Percentiles rank a stretch among this genome's conserved stretches.
Evolutionary conservation across 2,888 invertebrate genomes (phyloP).

Genomic region (Byasa hedistus): DNA sequence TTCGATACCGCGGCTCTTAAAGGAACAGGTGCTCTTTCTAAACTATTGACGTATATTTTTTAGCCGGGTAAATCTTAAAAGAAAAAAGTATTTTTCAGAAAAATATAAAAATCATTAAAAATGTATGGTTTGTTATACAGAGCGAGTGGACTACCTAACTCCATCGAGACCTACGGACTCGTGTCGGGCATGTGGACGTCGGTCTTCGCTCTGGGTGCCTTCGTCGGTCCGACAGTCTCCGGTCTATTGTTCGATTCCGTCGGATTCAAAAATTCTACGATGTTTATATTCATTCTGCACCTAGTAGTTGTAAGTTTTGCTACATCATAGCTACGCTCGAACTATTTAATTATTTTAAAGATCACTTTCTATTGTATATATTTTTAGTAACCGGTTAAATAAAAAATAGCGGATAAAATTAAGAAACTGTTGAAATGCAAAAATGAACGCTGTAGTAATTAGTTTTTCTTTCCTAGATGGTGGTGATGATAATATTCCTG

Average conservation of each 20-base stretch:
- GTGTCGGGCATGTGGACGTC: slow-evolving; percentile 96
- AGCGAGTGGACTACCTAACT: slow-evolving; percentile 88
- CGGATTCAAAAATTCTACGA: slow-evolving; percentile 85
- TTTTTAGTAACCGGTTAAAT: too few relatives aligned
- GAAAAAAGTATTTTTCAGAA: too few relatives aligned
- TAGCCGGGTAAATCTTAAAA: too few relatives aligned
- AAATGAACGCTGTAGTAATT: neutral
- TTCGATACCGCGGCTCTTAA: too few relatives aligned
- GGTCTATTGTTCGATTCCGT: slow-evolving; percentile 87
- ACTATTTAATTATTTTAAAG: too few relatives aligned
- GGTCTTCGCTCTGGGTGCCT: slow-evolving; percentile 92
- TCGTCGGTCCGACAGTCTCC: slow-evolving; percentile 88
- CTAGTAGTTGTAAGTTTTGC: slow-evolving; percentile 81
- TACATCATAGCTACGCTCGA: neutral
- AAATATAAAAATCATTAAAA: neutral
- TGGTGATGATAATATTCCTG: slow-evolving; percentile 68
- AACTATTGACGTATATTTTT: too few relatives aligned
- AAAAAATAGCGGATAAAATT: too few relatives aligned
- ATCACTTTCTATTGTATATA: too few relatives aligned
- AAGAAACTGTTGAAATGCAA: too few relatives aligned
- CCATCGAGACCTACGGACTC: slow-evolving; percentile 92
- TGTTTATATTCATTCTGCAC: slow-evolving; percentile 85
- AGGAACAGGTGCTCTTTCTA: too few relatives aligned
- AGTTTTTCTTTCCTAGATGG: slow-evolving; percentile 46
- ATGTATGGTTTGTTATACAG: slow-evolving; percentile 58